Evolutionary conservation across 35 echinoderm and acorn worm species (phyloP), one percentile per base, ranked within the genome.

Genomic region (Apostichopus parvimensis): DNA sequence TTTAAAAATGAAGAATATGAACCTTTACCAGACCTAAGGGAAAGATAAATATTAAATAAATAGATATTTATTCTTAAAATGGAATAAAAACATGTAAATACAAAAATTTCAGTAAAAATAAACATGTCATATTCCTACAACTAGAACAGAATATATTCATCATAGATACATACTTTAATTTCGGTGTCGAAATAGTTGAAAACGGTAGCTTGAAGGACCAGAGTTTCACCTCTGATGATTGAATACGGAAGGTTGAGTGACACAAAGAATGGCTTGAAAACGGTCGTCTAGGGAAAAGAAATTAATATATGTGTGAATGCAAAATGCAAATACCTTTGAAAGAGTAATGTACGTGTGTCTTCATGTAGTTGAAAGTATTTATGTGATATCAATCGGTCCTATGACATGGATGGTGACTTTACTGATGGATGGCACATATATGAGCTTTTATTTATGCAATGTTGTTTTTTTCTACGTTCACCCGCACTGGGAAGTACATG

Each of bases 231-330:
- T 15, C 97, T 86, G 24, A 95, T 91, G 20, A 99, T 91, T 6
- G 97, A 96, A 71, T 99, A 99, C 12, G 97, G 97, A 9, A 99
- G 82, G 56, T 93, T 96, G 12, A 99, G 55, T 3, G 93, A 93
- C 9, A 99, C 78, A 88, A 99, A 99, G 91, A 99, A 99, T 10
- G 91, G 88, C 58, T 96, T 96, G 65, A 96, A 93, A 5, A 94
- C 95, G 52, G 84, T 91, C 59, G 92, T 87, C 97, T 99, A 79
- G 8, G 60, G 13, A 79, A 17, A 17, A 80, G 54, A 71, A 60
- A 61, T 71, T 6, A 23, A 45, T 71, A 84, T 28, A 26, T 15
- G 24, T 54, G 11, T 90, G n/a, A 28, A 12, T 11, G 34, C 5
- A 53, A 84, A 9, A 34, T 45, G 0, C 34, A 84, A 9, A 34